phyloP scores from a whole-genome alignment of 23 tunicate genomes.

The Trididemnum nubilum region DNA sequence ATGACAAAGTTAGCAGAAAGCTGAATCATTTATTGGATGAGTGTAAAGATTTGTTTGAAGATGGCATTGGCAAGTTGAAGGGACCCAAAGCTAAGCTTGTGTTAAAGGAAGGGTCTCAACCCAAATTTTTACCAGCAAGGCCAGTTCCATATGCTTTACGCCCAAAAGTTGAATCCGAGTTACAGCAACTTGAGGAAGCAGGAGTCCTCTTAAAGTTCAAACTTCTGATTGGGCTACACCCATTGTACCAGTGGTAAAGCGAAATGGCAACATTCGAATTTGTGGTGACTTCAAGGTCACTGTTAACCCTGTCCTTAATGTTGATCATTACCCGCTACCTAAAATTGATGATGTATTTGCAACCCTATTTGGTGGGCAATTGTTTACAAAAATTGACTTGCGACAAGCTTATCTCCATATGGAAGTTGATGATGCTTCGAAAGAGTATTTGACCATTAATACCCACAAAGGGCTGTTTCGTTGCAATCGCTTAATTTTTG shows the following conservation, averaged over 20 bases:
- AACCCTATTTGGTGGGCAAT: background rate
- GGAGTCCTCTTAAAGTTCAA: background rate
- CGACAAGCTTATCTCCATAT: background rate
- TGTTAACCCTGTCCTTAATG: background rate
- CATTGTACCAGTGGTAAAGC: background rate
- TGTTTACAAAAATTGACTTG: background rate
- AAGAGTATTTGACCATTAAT: background rate
- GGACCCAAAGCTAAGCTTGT: background rate
- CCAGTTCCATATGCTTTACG: too few species aligned
- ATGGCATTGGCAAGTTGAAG: background rate
- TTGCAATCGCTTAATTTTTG: background rate
- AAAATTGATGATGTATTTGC: background rate
- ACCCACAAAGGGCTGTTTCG: background rate
- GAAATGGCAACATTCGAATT: background rate
- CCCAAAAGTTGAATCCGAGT: background rate
- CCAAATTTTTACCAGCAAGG: background rate
- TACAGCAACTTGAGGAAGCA: background rate
- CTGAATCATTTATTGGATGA: background rate
- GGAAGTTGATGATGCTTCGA: background rate
- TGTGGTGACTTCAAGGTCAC: background rate
- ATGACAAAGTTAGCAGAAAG: background rate
- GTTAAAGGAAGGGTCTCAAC: background rate
- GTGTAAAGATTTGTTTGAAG: background rate
- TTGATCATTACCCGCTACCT: too few species aligned
- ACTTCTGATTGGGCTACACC: background rate